phyloP scores from a whole-genome alignment of 2,797 vertebrate species.

The Benthosema pterotum region DNA sequence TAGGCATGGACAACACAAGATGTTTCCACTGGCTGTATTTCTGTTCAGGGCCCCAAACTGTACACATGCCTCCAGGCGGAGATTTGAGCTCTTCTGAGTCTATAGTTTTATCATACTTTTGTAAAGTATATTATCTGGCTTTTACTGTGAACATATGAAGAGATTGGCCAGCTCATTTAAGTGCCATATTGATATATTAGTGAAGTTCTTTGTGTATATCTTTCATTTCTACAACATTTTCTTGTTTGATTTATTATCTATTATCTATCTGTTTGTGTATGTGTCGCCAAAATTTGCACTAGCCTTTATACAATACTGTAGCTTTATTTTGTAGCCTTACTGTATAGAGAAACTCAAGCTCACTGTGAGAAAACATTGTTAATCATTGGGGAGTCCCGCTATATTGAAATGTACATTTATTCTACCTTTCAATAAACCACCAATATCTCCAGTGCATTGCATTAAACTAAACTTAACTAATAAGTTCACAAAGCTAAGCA shows the following conservation, averaged over 20 bases:
- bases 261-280: slow-evolving; percentile 17
- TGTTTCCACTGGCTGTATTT: too few species aligned
- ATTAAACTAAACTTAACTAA: too few species aligned
- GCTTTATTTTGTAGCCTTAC: neutral
- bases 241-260: slow-evolving; percentile 25
- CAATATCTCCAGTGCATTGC: too few species aligned
- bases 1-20: too few species aligned
- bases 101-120: slow-evolving; percentile 9
- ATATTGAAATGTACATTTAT: too few species aligned
- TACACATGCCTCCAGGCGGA: too few species aligned
- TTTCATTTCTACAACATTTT: slow-evolving; percentile 22
- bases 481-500: too few species aligned
- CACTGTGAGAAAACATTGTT: too few species aligned
- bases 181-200: slow-evolving; percentile 62
- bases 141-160: slow-evolving; percentile 27
- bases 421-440: too few species aligned
- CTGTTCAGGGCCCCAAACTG: too few species aligned
- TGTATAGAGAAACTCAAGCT: neutral
- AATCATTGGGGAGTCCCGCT: too few species aligned
- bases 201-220: slow-evolving; percentile 12
- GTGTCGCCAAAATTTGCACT: slow-evolving; percentile 6
- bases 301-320: neutral
- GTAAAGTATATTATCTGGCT: slow-evolving; percentile 14
- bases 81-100: too few species aligned
- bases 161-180: slow-evolving; percentile 37